These are phyloP conservation scores for Trichonephila inaurata DNA, from an alignment of 1,140 invertebrate species.

Conservation along the genomic window DNA sequence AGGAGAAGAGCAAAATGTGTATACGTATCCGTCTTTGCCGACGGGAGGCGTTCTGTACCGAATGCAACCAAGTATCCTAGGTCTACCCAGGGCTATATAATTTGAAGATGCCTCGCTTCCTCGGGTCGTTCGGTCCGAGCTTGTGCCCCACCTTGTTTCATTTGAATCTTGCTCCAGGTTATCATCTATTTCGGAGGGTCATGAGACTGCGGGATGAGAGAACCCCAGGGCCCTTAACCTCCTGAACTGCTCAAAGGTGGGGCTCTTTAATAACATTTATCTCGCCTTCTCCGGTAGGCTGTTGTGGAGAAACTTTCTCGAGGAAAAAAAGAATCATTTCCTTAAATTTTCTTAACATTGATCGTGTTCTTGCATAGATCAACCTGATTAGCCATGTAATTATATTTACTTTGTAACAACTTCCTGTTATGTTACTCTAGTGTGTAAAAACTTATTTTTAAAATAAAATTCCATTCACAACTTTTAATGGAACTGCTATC, in stretches of 20 bases:
- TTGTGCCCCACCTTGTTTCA: conserved; percentile 68
- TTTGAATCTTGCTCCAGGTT: conserved; percentile 72
- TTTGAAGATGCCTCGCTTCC: conserved; percentile 62
- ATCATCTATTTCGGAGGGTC: conserved; percentile 71
- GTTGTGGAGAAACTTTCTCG: background rate
- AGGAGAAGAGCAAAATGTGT: conserved; percentile 46
- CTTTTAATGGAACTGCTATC: no score
- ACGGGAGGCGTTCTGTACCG: conserved; percentile 50
- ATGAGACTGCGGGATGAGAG: conserved; percentile 13
- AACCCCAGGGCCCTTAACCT: conserved; percentile 56
- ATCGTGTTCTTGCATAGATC: no score
- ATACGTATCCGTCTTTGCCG: conserved; percentile 42
- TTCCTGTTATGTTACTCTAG: no score
- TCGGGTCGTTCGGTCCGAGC: conserved; percentile 53
- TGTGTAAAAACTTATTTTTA: no score
- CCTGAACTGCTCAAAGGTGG: conserved; percentile 61
- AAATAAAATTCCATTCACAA: no score
- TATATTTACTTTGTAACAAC: no score
- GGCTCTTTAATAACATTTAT: conserved; percentile 50
- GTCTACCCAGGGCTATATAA: conserved; percentile 39
- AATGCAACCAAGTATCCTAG: conserved; percentile 69
- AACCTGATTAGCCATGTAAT: no score
- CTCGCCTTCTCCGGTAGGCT: background rate
- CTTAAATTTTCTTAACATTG: no score
- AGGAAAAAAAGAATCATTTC: no score